Evolutionary conservation across 2,888 invertebrate species (phyloP), one percentile per base, ranked within the genome.

Genomic region (Brachynemurus nebulosus): DNA sequence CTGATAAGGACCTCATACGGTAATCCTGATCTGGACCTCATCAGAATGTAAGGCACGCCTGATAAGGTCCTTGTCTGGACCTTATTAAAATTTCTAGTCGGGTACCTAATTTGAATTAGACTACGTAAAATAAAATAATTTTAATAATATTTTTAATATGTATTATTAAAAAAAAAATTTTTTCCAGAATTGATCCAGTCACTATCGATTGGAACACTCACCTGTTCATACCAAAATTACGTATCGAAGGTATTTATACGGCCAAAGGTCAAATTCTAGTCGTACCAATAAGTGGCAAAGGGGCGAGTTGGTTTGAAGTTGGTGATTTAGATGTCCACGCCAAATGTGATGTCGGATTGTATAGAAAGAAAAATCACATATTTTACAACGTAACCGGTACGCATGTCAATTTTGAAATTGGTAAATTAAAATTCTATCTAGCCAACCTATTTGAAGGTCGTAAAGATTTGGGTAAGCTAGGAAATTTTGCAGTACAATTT

Each of bases 381-480:
- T 81, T 81, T 60, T 82, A 78, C 63, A 79, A 80, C 57, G 74
- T 82, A 1, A 78, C 77, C 42, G 68, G 62, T 45, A 74, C 74
- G 2, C 75, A 73, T 53, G 78, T 81, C 1, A 74, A 78, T 56
- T 74, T 79, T 55, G 62, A 67, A 11, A 72, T 80, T 41, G 78
- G 73, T 19, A 75, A 75, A 17, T 62, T 80, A 40, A 71, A 69
- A 58, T 61, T 80, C 47, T 66, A 74, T 43, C 72, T 80, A 68
- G 69, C 74, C 39, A 78, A 80, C 61, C 62, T 81, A 20, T 80
- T 80, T 55, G 79, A 80, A 56, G 81, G 81, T 43, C 76, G 77
- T 46, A 75, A 78, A 59, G 72, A 77, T 34, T 63, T 82, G 45
- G 80, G 80, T 72, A 64, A 64, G 68, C 49, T n/a, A 25, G 9